Conservation (phyloP, 1,140 invertebrate genomes). For the Cydia pomonella region DNA sequence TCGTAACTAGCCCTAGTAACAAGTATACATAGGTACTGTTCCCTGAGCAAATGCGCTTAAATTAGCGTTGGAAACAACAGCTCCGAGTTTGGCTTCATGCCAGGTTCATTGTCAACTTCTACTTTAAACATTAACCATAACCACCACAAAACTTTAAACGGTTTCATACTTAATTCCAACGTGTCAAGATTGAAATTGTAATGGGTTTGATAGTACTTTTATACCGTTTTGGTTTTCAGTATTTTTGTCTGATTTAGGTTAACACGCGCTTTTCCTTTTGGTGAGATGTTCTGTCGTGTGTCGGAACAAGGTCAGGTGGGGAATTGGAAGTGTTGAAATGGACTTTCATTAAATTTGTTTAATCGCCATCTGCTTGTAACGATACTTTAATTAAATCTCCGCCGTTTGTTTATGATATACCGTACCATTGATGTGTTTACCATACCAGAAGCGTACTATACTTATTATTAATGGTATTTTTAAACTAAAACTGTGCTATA, state of each 20-base stretch:
- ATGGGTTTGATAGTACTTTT: background rate
- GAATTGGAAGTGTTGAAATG: background rate
- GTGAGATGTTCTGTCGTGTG: background rate
- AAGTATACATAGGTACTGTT: background rate
- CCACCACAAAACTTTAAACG: background rate
- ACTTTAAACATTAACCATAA: background rate
- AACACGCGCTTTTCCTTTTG: constrained; percentile 12
- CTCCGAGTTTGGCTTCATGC: background rate
- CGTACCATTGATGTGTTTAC: too few species aligned
- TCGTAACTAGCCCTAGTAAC: too few species aligned
- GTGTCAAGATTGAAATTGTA: background rate
- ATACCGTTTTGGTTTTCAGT: background rate
- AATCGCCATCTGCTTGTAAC: background rate
- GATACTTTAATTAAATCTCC: background rate
- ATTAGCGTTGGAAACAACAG: background rate
- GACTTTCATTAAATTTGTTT: constrained; percentile 7
- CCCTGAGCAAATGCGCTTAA: background rate
- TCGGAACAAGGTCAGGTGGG: background rate
- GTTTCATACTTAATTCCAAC: background rate
- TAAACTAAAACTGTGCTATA: too few species aligned
- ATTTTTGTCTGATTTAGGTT: constrained; percentile 5
- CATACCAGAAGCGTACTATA: too few species aligned
- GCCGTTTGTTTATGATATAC: background rate
- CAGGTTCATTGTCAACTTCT: constrained; percentile 10
- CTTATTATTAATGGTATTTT: too few species aligned